Percentiles rank a stretch among this genome's conserved stretches.
Conservation (phyloP, 2,113 vertebrate genomes). For the Coracopsis vasa region DNA sequence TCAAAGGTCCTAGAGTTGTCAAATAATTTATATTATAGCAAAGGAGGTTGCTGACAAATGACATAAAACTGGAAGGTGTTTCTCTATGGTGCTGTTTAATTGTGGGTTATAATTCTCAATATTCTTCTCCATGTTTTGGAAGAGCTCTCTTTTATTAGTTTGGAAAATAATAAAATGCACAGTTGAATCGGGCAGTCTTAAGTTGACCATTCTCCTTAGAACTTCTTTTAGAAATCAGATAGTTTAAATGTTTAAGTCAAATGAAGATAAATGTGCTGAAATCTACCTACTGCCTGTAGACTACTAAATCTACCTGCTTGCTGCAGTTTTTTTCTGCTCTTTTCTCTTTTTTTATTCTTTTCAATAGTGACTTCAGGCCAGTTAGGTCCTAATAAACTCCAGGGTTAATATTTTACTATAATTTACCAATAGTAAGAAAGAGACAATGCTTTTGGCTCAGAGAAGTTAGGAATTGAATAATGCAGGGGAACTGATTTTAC, state of each 20-base stretch:
- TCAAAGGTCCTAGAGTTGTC: neutral
- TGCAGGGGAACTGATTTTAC: neutral
- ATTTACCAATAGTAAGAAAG: neutral
- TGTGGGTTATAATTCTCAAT: neutral
- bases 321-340: neutral
- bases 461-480: neutral
- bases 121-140: neutral
- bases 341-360: neutral
- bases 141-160: neutral
- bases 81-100: neutral
- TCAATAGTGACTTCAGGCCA: neutral
- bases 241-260: neutral
- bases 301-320: neutral
- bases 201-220: neutral
- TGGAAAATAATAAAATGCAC: neutral
- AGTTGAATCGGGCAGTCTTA: neutral
- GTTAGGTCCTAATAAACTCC: neutral
- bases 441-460: neutral
- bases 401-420: neutral
- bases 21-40: neutral
- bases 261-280: neutral
- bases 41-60: neutral
- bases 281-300: neutral
- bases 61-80: neutral
- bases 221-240: neutral